phyloP scores from a whole-genome alignment of 2,113 vertebrate species.

The Montifringilla adamsi region DNA sequence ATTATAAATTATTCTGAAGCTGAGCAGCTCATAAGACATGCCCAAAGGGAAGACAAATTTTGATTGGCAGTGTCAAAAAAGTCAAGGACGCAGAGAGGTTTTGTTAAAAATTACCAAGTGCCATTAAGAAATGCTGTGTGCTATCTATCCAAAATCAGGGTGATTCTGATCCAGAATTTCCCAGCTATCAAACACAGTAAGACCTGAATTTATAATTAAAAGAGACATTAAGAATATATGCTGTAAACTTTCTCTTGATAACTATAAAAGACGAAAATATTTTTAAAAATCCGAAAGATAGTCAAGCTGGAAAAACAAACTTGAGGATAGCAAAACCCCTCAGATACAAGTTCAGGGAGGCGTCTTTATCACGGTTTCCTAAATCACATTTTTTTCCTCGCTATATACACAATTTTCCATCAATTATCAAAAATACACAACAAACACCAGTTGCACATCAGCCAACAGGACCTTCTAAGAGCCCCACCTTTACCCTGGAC shows the following conservation, averaged over 20 bases:
- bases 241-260: neutral
- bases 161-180: neutral
- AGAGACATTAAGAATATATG: neutral
- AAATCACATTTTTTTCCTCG: neutral
- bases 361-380: neutral
- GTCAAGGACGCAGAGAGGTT: constrained; percentile 51
- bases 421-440: neutral
- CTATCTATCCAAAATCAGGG: neutral
- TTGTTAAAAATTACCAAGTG: constrained; percentile 46
- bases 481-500: neutral
- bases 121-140: neutral
- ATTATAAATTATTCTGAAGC: constrained; percentile 69
- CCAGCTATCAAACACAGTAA: neutral
- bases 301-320: neutral
- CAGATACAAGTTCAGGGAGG: neutral
- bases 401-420: neutral
- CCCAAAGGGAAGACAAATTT: constrained; percentile 59
- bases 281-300: neutral
- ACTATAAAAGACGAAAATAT: neutral
- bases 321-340: neutral
- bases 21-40: constrained; percentile 60
- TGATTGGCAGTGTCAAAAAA: constrained; percentile 65
- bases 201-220: neutral
- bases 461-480: neutral
- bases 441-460: neutral